Evolutionary conservation across 2,797 vertebrate species (phyloP).

Genomic region (Danio aesculapii): DNA sequence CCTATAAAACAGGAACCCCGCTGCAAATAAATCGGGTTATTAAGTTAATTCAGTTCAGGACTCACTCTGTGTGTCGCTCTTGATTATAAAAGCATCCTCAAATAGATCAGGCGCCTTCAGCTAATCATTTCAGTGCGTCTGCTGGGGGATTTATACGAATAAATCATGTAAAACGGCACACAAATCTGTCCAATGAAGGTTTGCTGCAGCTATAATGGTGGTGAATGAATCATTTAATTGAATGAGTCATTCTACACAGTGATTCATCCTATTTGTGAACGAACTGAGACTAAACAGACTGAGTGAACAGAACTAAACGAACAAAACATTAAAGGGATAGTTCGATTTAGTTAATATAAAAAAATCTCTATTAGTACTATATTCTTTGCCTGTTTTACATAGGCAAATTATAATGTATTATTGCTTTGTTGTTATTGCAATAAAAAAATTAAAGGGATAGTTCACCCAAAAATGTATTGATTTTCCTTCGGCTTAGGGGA

Average conservation of each 20-base stretch:
- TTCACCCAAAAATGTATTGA: too few species aligned
- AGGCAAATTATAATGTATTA: too few species aligned
- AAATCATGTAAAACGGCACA: neutral
- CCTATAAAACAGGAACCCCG: constrained; percentile 5
- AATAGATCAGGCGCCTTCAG: constrained; percentile 50
- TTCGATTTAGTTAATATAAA: too few species aligned
- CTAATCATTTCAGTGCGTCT: constrained; percentile 1
- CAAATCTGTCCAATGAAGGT: neutral
- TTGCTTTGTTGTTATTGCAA: too few species aligned
- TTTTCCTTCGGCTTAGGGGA: too few species aligned
- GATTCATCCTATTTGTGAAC: neutral
- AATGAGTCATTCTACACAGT: neutral
- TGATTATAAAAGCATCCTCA: constrained; percentile 37
- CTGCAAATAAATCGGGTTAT: constrained; percentile 27
- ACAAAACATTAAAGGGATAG: neutral
- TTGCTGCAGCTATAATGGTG: neutral
- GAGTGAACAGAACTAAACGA: neutral
- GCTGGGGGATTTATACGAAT: neutral
- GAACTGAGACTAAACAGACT: neutral
- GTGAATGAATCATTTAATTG: neutral
- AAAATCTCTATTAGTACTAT: too few species aligned
- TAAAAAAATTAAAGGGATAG: too few species aligned
- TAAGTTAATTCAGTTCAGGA: constrained; percentile 26
- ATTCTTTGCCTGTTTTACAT: too few species aligned
- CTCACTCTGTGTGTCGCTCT: neutral